Evolutionary conservation across 1,140 invertebrate species (phyloP), one percentile per base, ranked within the genome.

Genomic region (Caerostris darwini): DNA sequence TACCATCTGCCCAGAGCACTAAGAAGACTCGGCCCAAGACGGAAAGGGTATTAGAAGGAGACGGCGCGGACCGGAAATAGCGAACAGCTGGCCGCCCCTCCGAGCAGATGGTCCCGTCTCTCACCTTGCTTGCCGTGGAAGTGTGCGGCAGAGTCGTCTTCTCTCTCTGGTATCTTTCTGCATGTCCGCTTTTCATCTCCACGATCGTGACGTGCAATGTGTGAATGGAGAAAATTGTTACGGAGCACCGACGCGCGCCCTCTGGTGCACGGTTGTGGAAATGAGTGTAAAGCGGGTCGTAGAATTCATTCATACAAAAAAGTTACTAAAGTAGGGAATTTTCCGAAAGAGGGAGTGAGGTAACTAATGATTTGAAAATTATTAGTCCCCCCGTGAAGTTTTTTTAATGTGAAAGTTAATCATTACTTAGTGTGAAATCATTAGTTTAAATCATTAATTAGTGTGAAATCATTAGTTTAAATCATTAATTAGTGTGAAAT

Each of bases 1-100:
- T n/a, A 19, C 89, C 89, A 91, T 91, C 89, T 91, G 89, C 89
- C 53, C 89, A 34, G 8, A 54, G n/a, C 61, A 88, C 59, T 64
- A 58, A 91, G 89, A 91, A 69, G 82, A 77, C 57, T 91, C 67
- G 34, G 12, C 69, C 71, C 71, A 59, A 14, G 14, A 61, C 71
- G 89, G 54, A 91, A 91, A 81, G 89, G 89, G 89, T 91, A 82
- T 90, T 64, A 54, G 87, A 58, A 85, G 86, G 17, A 56, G 61
- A 19, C 58, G 86, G 12, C 67, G 54, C 86, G 58, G 86, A 77
- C 87, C 87, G 67, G 87, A 58, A 69, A 56, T 56, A n/a, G 7
- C 71, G 58, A 56, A 90, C 64, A 12, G 50, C 82, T 85, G 5
- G 89, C 57, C 58, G 67, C 89, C 89, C 34, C 61, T 69, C 17